A percentile compares a stretch with the other conserved stretches of the same genome.
These are phyloP conservation scores for Morpho deidamia DNA, from an alignment of 2,888 invertebrate species.

Conservation along the genomic window DNA sequence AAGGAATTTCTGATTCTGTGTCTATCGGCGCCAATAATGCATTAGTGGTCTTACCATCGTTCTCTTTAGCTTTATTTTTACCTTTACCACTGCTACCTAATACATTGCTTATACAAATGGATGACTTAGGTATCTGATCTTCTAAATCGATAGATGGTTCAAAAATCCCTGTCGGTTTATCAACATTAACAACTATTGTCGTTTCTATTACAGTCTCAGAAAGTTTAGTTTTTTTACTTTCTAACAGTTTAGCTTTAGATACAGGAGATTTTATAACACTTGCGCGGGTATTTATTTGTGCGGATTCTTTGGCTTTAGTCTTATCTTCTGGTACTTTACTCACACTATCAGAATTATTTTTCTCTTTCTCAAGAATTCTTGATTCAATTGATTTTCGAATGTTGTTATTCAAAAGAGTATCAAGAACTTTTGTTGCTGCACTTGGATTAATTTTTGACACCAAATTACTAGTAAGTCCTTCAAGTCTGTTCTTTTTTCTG, in stretches of 20 bases:
- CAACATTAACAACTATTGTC: slow-evolving; percentile 59
- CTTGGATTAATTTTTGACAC: slow-evolving; percentile 80
- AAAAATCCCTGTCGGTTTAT: slow-evolving; percentile 83
- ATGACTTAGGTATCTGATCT: slow-evolving; percentile 80
- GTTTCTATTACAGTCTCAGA: slow-evolving; percentile 43
- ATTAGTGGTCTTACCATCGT: slow-evolving; percentile 41
- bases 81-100: slow-evolving; percentile 58
- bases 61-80: slow-evolving; percentile 48
- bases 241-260: slow-evolving; percentile 68
- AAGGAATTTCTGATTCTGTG: slow-evolving; percentile 62
- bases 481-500: slow-evolving; percentile 80
- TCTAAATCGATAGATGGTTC: slow-evolving; percentile 83
- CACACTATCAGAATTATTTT: slow-evolving; percentile 40
- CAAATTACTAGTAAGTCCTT: slow-evolving; percentile 78
- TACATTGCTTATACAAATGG: slow-evolving; percentile 64
- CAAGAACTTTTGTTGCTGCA: slow-evolving; percentile 72
- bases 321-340: slow-evolving; percentile 51
- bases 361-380: slow-evolving; percentile 67
- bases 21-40: slow-evolving; percentile 52
- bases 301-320: slow-evolving; percentile 49
- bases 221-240: slow-evolving; percentile 61
- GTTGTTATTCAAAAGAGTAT: slow-evolving; percentile 70
- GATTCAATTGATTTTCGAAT: slow-evolving; percentile 72
- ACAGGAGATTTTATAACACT: slow-evolving; percentile 79
- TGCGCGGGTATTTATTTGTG: slow-evolving; percentile 69